Evolutionary conservation across 1,140 invertebrate genomes (phyloP), one percentile per base, ranked within the genome.

Genomic region (Wiebesia pumilae): DNA sequence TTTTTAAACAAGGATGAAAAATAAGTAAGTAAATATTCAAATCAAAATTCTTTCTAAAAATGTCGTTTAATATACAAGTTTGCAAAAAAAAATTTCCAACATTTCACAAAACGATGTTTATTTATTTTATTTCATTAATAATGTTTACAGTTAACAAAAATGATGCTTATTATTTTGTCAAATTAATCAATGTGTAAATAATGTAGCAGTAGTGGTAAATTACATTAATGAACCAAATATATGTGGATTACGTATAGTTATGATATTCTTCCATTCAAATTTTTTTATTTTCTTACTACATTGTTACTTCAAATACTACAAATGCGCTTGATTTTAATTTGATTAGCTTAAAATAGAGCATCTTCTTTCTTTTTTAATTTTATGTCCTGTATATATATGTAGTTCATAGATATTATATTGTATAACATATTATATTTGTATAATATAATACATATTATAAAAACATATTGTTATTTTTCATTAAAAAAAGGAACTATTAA

Each of bases 31-130:
- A 65, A 65, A 12, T 38, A 85, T 84, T 81, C 58, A 47, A 47
- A 7, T 12, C 4, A 47, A 7, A 47, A 47, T 47, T 47, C 12
- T 47, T 62, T 84, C 78, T 54, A 84, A 86, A 78, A 84, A 78
- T 84, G 30, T 87, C n/a, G 47, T 84, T 67, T 69, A 33, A 86
- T 62, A 62, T 35, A 67, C 24, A n/a, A 16, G 19, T 54, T 12
- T 81, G 81, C n/a, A 79, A 85, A 85, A 84, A 88, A 75, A 77
- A 35, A 83, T 87, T 78, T 86, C 79, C 27, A 88, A 71, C 84
- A 71, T 75, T 86, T 87, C 71, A 90, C 90, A 91, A 91, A 92
- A 91, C 89, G 90, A 91, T 89, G 90, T 92, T 88, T 84, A 89
- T 90, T 90, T 88, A 89, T 90, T 89, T 90, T 90, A 89, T 89